Conservation (phyloP, 2,888 invertebrate species). For the Cyaniris semiargus region DNA sequence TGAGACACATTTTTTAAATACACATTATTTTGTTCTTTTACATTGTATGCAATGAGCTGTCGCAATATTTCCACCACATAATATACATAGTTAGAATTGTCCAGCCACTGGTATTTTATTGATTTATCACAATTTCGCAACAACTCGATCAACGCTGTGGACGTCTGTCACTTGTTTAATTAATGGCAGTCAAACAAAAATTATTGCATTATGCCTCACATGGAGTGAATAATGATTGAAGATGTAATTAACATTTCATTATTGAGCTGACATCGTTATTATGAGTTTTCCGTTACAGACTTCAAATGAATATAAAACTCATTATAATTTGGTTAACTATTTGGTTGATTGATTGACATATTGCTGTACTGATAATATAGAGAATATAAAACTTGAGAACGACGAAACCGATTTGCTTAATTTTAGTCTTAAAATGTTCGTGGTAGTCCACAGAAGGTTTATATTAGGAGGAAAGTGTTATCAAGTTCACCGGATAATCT, state of each 20-base stretch:
- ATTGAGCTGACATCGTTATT: background rate
- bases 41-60: background rate
- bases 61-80: background rate
- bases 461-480: no score
- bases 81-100: background rate
- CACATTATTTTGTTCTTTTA: no score
- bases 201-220: slow-evolving; percentile 13
- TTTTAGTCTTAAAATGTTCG: no score
- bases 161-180: slow-evolving; percentile 57
- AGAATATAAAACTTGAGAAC: no score
- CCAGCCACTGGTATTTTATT: slow-evolving; percentile 44
- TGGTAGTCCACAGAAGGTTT: no score
- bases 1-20: no score
- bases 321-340: background rate
- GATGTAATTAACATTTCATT: slow-evolving; percentile 20
- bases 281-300: background rate
- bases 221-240: slow-evolving; percentile 20
- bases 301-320: background rate
- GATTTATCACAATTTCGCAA: slow-evolving; percentile 74
- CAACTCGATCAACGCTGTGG: slow-evolving; percentile 71
- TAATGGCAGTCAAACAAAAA: slow-evolving; percentile 24
- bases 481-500: no score
- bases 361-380: no score
- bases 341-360: background rate
- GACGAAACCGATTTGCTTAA: no score